These are phyloP conservation scores for Calephelis nemesis DNA, from an alignment of 1,140 invertebrate genomes.

Conservation along the genomic window DNA sequence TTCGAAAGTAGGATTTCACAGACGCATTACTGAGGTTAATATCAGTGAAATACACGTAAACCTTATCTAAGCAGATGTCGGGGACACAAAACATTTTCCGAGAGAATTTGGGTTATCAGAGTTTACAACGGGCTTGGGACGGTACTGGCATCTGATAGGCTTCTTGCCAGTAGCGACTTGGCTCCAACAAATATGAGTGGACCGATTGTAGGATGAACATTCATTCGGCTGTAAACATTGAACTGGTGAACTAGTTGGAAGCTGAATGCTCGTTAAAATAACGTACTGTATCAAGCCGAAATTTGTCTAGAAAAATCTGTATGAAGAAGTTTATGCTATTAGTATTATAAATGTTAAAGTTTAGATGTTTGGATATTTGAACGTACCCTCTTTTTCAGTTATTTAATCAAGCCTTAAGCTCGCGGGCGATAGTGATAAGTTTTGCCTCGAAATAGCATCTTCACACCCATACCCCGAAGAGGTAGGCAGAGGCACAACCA, in stretches of 20 bases:
- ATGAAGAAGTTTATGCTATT: no score
- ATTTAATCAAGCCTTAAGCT: no score
- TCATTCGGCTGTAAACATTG: conserved; percentile 31
- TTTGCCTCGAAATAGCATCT: no score
- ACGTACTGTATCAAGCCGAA: background rate
- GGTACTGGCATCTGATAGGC: conserved; percentile 52
- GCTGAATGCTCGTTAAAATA: conserved; percentile 1
- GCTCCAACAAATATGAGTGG: conserved; percentile 48
- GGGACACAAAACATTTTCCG: conserved; percentile 48
- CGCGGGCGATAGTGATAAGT: no score
- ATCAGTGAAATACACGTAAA: no score
- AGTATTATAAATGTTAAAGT: no score
- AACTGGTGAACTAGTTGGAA: conserved; percentile 24
- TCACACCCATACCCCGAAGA: no score
- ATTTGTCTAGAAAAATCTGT: background rate
- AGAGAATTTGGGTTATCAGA: conserved; percentile 53
- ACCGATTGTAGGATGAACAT: conserved; percentile 26
- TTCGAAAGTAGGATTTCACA: no score
- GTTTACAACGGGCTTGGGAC: conserved; percentile 39
- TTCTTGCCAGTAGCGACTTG: conserved; percentile 56
- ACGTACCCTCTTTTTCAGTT: no score
- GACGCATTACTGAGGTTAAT: no score
- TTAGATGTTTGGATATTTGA: no score
- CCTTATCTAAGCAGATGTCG: conserved; percentile 35
- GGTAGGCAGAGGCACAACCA: no score